Evolutionary conservation across 2,888 invertebrate species (phyloP).

Genomic region (Conomelus anceps): DNA sequence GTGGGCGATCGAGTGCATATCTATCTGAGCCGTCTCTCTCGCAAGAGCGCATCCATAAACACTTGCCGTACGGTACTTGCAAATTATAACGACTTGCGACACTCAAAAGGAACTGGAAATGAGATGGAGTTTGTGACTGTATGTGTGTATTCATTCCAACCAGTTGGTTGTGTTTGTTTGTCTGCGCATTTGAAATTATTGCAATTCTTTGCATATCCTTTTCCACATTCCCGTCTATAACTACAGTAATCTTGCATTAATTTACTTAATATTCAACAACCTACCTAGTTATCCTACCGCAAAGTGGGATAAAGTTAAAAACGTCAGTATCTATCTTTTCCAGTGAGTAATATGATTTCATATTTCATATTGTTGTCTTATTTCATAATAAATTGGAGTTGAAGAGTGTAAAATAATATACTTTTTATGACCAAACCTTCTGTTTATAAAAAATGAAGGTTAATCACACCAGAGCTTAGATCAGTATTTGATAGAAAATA

Average conservation of each 20-base stretch:
- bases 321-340: too few relatives aligned
- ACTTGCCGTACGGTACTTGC: not conserved
- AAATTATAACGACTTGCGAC: not conserved
- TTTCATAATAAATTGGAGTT: too few relatives aligned
- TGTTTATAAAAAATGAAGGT: too few relatives aligned
- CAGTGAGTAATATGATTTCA: too few relatives aligned
- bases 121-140: too few relatives aligned
- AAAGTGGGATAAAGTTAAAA: too few relatives aligned
- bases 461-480: too few relatives aligned
- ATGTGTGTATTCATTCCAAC: not conserved
- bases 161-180: not conserved
- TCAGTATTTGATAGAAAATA: too few relatives aligned
- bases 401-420: too few relatives aligned
- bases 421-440: too few relatives aligned
- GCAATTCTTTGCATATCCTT: not conserved
- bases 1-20: not conserved
- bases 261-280: not conserved
- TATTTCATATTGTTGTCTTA: too few relatives aligned
- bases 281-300: not conserved
- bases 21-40: not conserved
- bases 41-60: not conserved
- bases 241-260: not conserved
- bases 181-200: too few relatives aligned
- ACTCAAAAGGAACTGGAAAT: not conserved
- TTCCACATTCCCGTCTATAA: not conserved